These are phyloP conservation scores for Diphyllodes magnificus DNA, from an alignment of 2,113 vertebrate genomes.

Conservation along the genomic window DNA sequence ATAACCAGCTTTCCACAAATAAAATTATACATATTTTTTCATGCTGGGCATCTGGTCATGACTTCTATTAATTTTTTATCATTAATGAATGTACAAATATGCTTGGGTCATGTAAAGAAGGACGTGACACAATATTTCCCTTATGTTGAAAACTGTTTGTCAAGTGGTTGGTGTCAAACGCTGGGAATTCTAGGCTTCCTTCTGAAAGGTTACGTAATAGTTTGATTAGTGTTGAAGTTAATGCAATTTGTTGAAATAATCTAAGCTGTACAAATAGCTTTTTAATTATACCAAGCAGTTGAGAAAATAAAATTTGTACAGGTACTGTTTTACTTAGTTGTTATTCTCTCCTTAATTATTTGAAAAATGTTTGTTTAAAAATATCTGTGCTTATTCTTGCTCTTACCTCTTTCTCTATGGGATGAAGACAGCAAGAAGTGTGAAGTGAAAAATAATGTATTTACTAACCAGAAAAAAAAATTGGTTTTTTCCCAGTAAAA, in stretches of 20 bases:
- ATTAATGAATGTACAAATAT: neutral
- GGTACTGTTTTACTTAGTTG: neutral
- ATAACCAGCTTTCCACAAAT: neutral
- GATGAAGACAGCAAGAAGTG: neutral
- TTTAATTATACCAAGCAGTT: neutral
- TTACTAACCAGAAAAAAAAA: neutral
- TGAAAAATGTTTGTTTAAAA: conserved; percentile 3
- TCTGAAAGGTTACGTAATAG: neutral
- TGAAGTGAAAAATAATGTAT: neutral
- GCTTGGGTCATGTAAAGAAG: neutral
- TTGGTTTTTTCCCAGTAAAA: neutral
- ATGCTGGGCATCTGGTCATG: neutral
- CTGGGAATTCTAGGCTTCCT: neutral
- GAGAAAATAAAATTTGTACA: neutral
- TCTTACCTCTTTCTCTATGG: neutral
- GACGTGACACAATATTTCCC: neutral
- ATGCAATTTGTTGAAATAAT: conserved; percentile 8
- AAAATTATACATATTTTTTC: neutral
- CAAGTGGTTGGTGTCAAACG: neutral
- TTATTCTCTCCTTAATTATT: neutral
- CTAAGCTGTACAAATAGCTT: neutral
- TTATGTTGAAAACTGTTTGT: neutral
- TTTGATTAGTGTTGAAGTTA: conserved; percentile 42
- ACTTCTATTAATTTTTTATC: neutral
- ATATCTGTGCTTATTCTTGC: neutral